These are phyloP conservation scores for Chloroceryle aenea DNA, from an alignment of 2,113 vertebrate genomes.

Conservation along the genomic window DNA sequence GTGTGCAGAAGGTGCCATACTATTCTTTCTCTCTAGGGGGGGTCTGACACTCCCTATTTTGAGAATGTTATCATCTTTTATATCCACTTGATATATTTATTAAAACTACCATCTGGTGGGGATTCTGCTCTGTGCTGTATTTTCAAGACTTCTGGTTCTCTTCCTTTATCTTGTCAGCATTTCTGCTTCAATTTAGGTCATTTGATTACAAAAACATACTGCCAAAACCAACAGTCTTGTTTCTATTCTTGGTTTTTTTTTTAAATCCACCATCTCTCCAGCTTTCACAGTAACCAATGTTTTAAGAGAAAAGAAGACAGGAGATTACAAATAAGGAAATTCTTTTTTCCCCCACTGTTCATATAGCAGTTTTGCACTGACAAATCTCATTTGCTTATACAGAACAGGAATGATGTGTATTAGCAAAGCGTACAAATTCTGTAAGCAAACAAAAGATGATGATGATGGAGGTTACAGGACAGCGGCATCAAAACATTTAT, in stretches of 20 bases:
- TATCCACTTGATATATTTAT: constrained; percentile 73
- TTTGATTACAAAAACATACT: constrained; percentile 68
- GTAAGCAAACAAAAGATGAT: neutral
- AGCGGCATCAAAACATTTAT: constrained; percentile 23
- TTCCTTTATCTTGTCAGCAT: constrained; percentile 57
- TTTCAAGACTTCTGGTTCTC: constrained; percentile 49
- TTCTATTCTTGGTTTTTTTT: neutral
- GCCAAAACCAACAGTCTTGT: constrained; percentile 21
- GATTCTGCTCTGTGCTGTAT: constrained; percentile 41
- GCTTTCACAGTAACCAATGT: constrained; percentile 28
- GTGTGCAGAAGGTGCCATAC: constrained; percentile 10
- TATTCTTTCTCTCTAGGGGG: constrained; percentile 30
- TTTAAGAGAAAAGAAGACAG: constrained; percentile 33
- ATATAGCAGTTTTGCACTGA: constrained; percentile 42
- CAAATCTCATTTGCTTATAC: constrained; percentile 64
- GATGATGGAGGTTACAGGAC: constrained; percentile 7
- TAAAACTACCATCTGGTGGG: constrained; percentile 80
- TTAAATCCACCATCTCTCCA: neutral
- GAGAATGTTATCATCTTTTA: constrained; percentile 69
- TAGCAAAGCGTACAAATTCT: constrained; percentile 52
- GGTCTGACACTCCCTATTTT: constrained; percentile 51
- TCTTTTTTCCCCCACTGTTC: neutral
- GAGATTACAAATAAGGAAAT: constrained; percentile 12
- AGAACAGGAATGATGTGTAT: constrained; percentile 35
- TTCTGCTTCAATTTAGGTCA: constrained; percentile 69